These are phyloP conservation scores for Criorhina ranunculi DNA, from an alignment of 2,888 invertebrate genomes.

Conservation along the genomic window DNA sequence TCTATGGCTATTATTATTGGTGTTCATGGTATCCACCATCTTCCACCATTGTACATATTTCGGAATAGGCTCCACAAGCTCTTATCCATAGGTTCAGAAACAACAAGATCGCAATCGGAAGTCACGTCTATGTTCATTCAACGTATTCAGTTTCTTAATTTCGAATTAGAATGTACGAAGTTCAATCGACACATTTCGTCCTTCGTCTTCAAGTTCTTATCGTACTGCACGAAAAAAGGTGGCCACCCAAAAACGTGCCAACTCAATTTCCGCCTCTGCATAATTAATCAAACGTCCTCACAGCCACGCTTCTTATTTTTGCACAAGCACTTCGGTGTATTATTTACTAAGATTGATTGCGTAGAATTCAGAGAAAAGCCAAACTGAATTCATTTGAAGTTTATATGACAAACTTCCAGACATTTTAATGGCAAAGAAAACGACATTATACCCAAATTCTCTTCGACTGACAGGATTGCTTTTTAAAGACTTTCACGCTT, in stretches of 20 bases:
- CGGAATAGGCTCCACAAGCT: neutral
- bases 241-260: constrained; percentile 21
- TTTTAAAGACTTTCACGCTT: neutral
- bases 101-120: neutral
- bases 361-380: neutral
- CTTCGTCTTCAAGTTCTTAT: constrained; percentile 5
- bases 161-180: neutral
- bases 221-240: neutral
- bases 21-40: too few relatives aligned
- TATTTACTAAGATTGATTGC: constrained; percentile 57
- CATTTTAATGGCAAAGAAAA: constrained; percentile 27
- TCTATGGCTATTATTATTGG: too few relatives aligned
- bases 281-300: constrained; percentile 42
- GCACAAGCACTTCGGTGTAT: constrained; percentile 11
- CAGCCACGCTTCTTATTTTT: constrained; percentile 1
- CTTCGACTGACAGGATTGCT: neutral
- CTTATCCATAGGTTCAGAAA: neutral
- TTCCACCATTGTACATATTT: neutral
- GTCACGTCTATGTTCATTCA: constrained; percentile 17
- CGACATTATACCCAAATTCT: neutral
- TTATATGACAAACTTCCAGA: constrained; percentile 32
- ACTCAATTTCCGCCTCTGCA: constrained; percentile 13
- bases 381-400: constrained; percentile 26
- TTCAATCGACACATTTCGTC: constrained; percentile 14
- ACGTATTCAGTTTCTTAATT: constrained; percentile 1